Conservation (phyloP, 2,797 vertebrate species). For the Eupleurogrammus muticus region DNA sequence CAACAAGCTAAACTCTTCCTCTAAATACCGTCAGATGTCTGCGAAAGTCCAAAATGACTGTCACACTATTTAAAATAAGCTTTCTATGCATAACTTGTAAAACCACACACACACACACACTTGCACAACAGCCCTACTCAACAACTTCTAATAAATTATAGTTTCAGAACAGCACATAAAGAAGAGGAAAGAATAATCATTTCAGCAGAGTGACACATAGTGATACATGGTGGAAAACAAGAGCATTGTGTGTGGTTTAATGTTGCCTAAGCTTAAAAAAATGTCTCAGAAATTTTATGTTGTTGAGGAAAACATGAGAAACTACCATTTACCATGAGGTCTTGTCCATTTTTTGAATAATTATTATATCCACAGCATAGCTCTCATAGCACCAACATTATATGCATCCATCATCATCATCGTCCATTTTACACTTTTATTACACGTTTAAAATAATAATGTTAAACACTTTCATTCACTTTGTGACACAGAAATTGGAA, state of each 20-base stretch:
- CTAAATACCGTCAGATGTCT: not conserved
- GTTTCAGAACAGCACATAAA: slow-evolving; percentile 3
- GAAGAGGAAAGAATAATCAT: slow-evolving; percentile 6
- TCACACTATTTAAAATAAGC: not conserved
- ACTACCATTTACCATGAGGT: not conserved
- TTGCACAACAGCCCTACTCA: not conserved
- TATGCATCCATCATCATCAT: not conserved
- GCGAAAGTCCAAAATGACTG: not conserved
- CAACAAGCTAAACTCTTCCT: not conserved
- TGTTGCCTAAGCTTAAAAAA: not conserved
- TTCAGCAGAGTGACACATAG: slow-evolving; percentile 19
- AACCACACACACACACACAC: not conserved
- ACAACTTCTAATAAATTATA: slow-evolving; percentile 7
- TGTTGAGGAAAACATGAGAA: not conserved
- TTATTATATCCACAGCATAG: too few species aligned
- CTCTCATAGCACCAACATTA: not conserved
- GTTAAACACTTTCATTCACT: too few species aligned
- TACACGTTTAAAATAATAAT: too few species aligned
- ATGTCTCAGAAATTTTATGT: not conserved
- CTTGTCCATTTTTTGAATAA: not conserved
- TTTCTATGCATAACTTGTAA: not conserved
- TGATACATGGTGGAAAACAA: not conserved
- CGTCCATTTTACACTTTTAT: too few species aligned
- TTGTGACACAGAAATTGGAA: too few species aligned
- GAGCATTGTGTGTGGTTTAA: not conserved